These are phyloP conservation scores for Prosapia bicincta DNA, from an alignment of 2,888 invertebrate species.

Conservation along the genomic window DNA sequence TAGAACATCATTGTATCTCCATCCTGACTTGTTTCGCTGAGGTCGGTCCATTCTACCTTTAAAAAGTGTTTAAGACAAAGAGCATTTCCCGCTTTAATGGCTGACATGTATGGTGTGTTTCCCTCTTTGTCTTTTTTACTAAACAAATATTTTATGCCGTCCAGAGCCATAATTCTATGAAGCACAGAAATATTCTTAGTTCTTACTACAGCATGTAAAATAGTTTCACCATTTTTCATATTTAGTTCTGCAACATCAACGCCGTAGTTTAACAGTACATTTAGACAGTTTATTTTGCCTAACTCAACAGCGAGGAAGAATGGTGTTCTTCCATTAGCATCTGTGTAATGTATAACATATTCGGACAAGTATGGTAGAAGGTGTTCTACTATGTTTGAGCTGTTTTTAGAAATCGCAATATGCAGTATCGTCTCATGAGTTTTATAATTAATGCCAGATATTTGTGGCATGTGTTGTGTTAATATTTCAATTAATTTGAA, in stretches of 20 bases:
- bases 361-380: neutral
- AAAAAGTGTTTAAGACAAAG: neutral
- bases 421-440: neutral
- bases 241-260: neutral
- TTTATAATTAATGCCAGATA: neutral
- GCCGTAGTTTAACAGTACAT: neutral
- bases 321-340: neutral
- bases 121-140: constrained; percentile 3
- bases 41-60: neutral
- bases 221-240: constrained; percentile 2
- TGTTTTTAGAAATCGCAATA: neutral
- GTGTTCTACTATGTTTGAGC: constrained; percentile 4
- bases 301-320: constrained; percentile 10
- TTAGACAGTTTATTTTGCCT: neutral
- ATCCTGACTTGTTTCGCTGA: neutral
- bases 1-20: constrained; percentile 9
- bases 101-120: constrained; percentile 11
- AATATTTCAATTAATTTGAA: neutral
- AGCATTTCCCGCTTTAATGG: neutral
- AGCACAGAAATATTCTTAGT: neutral
- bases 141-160: constrained; percentile 4
- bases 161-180: neutral
- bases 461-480: neutral
- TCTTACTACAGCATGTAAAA: constrained; percentile 3
- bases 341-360: neutral